A percentile compares a stretch with the other conserved stretches of the same genome.
phyloP scores from a whole-genome alignment of 2,113 vertebrate genomes.

The Xiphias gladius region DNA sequence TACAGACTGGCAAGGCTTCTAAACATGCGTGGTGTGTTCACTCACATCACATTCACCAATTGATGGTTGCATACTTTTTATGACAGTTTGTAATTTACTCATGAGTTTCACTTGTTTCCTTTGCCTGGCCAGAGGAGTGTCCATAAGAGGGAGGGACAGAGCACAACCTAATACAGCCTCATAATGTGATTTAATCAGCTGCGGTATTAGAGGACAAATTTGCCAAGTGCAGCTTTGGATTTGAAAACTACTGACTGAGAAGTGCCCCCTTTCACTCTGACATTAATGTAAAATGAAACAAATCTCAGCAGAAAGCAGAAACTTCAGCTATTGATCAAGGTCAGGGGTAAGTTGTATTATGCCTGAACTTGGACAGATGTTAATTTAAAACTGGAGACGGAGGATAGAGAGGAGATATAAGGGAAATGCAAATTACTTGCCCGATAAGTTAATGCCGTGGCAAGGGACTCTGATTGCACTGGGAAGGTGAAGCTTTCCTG shows the following conservation, averaged over 20 bases:
- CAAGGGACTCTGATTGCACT: conserved; percentile 57
- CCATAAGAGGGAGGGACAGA: not conserved
- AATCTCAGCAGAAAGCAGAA: conserved; percentile 51
- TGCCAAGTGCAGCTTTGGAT: conserved; percentile 28
- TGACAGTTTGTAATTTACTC: not conserved
- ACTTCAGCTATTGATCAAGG: conserved; percentile 64
- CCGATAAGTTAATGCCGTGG: conserved; percentile 68
- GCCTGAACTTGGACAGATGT: conserved; percentile 66
- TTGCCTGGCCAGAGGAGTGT: not conserved
- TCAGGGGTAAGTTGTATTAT: conserved; percentile 61
- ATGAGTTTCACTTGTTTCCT: not conserved
- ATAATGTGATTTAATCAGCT: conserved; percentile 36
- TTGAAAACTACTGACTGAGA: conserved; percentile 29
- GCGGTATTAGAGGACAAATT: conserved; percentile 20
- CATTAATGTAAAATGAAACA: conserved; percentile 44
- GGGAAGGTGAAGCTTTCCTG: conserved; percentile 60
- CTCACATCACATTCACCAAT: not conserved
- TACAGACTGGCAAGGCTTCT: not conserved
- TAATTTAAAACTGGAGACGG: conserved; percentile 51
- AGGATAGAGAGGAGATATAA: conserved; percentile 33
- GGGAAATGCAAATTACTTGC: conserved; percentile 72
- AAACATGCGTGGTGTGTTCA: conserved; percentile 1
- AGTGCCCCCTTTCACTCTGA: conserved; percentile 23
- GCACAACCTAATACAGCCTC: not conserved
- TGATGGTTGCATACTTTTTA: not conserved